Base-by-base conservation (phyloP, 1,140 invertebrate species). In the Diprion similis region DNA sequence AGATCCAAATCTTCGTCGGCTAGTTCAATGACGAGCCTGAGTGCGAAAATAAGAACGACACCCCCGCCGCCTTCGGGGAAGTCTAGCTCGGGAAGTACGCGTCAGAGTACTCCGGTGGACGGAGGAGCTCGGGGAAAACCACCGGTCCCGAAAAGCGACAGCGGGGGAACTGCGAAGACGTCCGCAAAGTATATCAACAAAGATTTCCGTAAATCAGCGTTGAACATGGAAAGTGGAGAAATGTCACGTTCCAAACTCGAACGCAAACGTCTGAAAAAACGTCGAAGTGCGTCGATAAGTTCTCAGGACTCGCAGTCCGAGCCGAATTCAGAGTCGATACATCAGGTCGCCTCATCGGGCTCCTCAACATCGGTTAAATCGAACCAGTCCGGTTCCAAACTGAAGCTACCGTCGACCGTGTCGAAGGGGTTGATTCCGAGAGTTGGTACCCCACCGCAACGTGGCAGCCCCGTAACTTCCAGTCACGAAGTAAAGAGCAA, bases 141-240 rank as follows among this genome's bases (percentile, higher is more conserved):
- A 81, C 86, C 85, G 81, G 86, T 87, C 18, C 84, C 85, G 47
- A 88, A 87, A 75, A 81, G 70, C 76, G 83, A 86, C 75, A 80
- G 74, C 19, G 37, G 59, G 37, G 37, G 70, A 71, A 75, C 83
- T 68, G 82, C 88, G 69, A 87, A 89, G 74, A 74, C 47, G 15
- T 71, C 46, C 37, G 78, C 78, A 8, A 90, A 90, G 71, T 88
- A 86, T 48, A 88, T 90, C 8, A 94, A 94, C 82, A 94, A 94
- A 85, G 93, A 94, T 81, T 94, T 94, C 79, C 88, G 93, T 11
- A 94, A 95, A 82, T 94, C 93, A 0, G 90, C 91, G 0, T 83
- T 94, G 10, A 95, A 94, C 81, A 93, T 93, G 89, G 91, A 91
- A 67, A 87, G 85, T 69, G 85, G 83, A 1, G 84, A 86, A n/a